Base-by-base conservation (phyloP, 2,888 invertebrate genomes). In the Pristionchus fissidentatus region DNA sequence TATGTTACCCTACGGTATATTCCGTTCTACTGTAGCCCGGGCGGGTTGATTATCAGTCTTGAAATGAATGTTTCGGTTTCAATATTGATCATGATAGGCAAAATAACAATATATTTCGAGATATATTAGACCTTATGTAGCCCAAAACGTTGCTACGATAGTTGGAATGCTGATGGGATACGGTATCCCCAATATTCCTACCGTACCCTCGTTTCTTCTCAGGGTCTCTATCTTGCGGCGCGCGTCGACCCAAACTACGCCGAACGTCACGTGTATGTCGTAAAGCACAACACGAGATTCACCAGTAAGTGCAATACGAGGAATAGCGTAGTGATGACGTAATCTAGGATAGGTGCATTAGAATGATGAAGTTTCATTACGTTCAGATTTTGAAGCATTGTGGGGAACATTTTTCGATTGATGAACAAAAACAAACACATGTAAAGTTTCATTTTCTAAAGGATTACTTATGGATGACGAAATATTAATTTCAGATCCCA, bases 251-350 rank as follows among this genome's bases (percentile, higher is more conserved):
- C 55, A 1, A n/a, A n/a, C 38, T 38, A 26, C 32, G 10, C 10
- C 15, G 38, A 57, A 38, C 38, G 43, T 3, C 32, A n/a, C 57
- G 26, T 79, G 10, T 79, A 57, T 41, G 57, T 79, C 41, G 57
- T 79, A 55, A 79, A 79, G 79, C 79, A 79, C 57, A 79, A 79
- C 15, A 79, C 79, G 22, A 38, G 55, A 79, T 79, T 79, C 79
- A 32, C 10, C 15, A 41, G 79, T 79, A 57, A 57, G 79, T 41
- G n/a, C 22, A 15, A n/a, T 60, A 60, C 13, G 26, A 8, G 19
- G 62, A n/a, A n/a, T 60, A 29, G 29, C 29, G 13, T 13, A 7
- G 10, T 66, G 5, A 15, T 38, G 3, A 66, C 10, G 2, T 57
- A 22, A 57, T 52, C 10, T n/a, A 8, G 55, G 22, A 55, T 22